Base-by-base conservation (phyloP, 2,113 vertebrate genomes). In the Laterallus jamaicensis region DNA sequence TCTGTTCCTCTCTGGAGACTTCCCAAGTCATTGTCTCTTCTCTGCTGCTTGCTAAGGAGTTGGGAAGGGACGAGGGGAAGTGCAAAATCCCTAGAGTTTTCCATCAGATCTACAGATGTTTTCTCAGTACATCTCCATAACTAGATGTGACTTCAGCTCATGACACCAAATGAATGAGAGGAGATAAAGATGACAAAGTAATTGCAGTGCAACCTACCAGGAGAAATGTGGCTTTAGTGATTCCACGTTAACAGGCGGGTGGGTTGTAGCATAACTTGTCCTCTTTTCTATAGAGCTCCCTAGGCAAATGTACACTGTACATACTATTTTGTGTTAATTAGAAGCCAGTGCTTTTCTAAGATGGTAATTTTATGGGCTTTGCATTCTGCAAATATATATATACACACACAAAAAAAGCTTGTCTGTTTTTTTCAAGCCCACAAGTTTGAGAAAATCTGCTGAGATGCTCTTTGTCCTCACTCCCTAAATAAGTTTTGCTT, bases 251-350 rank as follows among this genome's bases (percentile, higher is more conserved):
- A 28, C 71, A 86, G 64, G 49, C 14, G 82, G 71, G n/a, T 55
- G 63, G 78, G 47, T 24, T 74, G 42, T 35, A 71, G 78, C 28
- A 21, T 19, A 49, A 52, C 76, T 77, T 16, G n/a, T 32, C 73
- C 31, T 91, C 70, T 40, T 66, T 91, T 62, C 81, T 76, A 3
- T 50, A 19, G 39, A 74, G 47, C 62, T 62, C 59, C 71, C 39
- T 12, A 35, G 79, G 69, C 77, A 92, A 47, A 64, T 1, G 24
- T 15, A 81, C 29, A 10, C 81, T 39, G 9, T 13, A 6, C 40
- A 7, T 40, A 54, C 54, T 69, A 74, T 82, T 95, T 90, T 44
- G 58, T 89, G 79, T 74, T 97, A 96, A 96, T 97, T 97, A 94
- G 66, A 95, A 95, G 95, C 3, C 3, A 11, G 18, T 66, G 86